A percentile compares a stretch with the other conserved stretches of the same genome.
Evolutionary conservation across 2,113 vertebrate species (phyloP).

Genomic region (Regulus satrapa): DNA sequence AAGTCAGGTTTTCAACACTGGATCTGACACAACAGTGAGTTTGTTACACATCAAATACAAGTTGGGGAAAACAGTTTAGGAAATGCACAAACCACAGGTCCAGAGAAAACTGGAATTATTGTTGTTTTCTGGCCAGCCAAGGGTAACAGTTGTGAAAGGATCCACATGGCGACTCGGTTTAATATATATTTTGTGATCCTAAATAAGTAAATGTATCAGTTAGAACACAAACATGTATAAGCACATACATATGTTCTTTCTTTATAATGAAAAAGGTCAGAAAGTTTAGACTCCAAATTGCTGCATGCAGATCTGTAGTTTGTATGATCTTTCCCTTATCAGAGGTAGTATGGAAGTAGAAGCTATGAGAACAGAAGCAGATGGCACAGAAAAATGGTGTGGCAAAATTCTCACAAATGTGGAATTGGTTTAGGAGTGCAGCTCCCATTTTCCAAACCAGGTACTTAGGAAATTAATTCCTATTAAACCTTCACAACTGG

Average conservation of each 20-base stretch:
- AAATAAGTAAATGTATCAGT: background rate
- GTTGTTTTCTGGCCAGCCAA: constrained; percentile 60
- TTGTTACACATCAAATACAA: background rate
- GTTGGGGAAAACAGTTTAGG: background rate
- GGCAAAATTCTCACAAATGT: background rate
- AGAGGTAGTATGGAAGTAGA: background rate
- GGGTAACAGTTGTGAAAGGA: constrained; percentile 58
- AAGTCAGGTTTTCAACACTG: background rate
- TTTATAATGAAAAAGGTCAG: background rate
- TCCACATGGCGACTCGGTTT: constrained; percentile 54
- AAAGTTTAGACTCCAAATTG: background rate
- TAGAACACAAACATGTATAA: background rate
- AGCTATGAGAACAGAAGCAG: background rate
- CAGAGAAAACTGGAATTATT: constrained; percentile 53
- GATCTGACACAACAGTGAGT: background rate
- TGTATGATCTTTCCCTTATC: background rate
- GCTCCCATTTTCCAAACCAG: background rate
- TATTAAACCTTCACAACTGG: background rate
- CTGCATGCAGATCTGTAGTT: background rate
- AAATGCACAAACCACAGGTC: constrained; percentile 70
- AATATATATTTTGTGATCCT: constrained; percentile 51
- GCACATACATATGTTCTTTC: background rate
- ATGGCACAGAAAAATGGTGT: background rate
- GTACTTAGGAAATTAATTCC: background rate
- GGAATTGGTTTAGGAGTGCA: background rate